phyloP scores from a whole-genome alignment of 2,888 invertebrate species.

The Ormyrus rosae region DNA sequence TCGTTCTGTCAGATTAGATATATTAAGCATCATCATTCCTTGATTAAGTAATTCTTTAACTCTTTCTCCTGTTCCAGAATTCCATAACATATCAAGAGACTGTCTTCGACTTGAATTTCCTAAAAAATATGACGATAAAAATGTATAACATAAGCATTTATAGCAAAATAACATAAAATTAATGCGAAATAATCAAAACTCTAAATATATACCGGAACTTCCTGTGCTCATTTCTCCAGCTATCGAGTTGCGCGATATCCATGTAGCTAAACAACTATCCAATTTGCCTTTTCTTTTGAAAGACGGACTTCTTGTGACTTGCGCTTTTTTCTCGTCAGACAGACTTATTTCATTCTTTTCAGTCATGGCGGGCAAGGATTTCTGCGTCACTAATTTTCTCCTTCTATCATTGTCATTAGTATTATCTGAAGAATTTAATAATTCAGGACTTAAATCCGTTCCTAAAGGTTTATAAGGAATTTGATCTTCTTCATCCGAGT shows the following conservation, averaged over 20 bases:
- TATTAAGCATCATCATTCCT: constrained; percentile 85
- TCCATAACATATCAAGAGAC: constrained; percentile 85
- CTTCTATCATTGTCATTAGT: constrained; percentile 62
- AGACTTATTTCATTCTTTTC: constrained; percentile 66
- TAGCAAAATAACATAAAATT: not conserved
- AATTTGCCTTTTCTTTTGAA: constrained; percentile 73
- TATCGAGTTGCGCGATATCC: constrained; percentile 79
- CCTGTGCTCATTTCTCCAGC: constrained; percentile 73
- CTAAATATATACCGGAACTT: constrained; percentile 71
- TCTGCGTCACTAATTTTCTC: constrained; percentile 75
- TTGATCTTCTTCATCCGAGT: constrained; percentile 75
- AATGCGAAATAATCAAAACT: not conserved
- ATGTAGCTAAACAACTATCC: constrained; percentile 78
- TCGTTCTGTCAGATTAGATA: constrained; percentile 84
- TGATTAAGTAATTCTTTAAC: constrained; percentile 89
- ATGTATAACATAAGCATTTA: not conserved
- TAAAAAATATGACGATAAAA: constrained; percentile 55
- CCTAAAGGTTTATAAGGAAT: constrained; percentile 76
- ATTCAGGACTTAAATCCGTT: constrained; percentile 70
- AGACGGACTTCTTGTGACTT: constrained; percentile 73
- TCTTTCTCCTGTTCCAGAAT: constrained; percentile 85
- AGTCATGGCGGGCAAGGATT: constrained; percentile 76
- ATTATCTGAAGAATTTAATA: constrained; percentile 62
- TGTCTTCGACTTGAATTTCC: constrained; percentile 80
- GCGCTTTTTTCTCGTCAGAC: constrained; percentile 69